Conservation (phyloP, 2,797 vertebrate species). For the Catostomus latipinnis region DNA sequence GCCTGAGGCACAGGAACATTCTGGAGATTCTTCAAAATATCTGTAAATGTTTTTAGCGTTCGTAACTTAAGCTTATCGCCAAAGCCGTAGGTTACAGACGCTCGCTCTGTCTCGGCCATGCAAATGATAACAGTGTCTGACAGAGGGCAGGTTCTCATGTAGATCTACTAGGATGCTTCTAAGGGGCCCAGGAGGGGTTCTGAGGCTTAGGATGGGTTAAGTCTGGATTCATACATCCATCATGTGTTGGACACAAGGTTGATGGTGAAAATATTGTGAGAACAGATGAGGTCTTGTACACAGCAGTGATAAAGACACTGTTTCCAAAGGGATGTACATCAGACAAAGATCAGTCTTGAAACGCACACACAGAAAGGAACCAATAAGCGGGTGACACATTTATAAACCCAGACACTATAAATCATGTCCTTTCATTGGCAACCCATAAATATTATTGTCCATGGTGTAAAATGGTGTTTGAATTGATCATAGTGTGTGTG, state of each 20-base stretch:
- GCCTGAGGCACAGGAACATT: constrained; percentile 26
- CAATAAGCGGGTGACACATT: constrained; percentile 59
- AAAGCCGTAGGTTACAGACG: constrained; percentile 36
- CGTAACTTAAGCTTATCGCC: constrained; percentile 36
- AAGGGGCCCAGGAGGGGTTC: constrained; percentile 26
- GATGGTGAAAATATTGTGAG: neutral
- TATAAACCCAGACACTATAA: constrained; percentile 74
- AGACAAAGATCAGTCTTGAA: constrained; percentile 47
- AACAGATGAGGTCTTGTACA: constrained; percentile 64
- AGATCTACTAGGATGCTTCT: constrained; percentile 30
- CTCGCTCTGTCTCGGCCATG: constrained; percentile 21
- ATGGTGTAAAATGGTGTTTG: constrained; percentile 67
- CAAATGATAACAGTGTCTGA: constrained; percentile 16
- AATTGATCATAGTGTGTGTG: constrained; percentile 68
- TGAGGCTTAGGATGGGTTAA: neutral
- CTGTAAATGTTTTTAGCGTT: constrained; percentile 33
- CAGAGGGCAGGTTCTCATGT: constrained; percentile 7
- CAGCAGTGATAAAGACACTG: constrained; percentile 55
- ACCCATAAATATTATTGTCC: constrained; percentile 74
- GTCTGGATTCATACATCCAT: too few species aligned
- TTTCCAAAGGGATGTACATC: constrained; percentile 64
- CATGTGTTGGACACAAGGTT: neutral
- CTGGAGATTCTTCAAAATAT: constrained; percentile 16
- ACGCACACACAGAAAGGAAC: constrained; percentile 25
- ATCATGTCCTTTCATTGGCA: constrained; percentile 66